phyloP scores from a whole-genome alignment of 2,888 invertebrate genomes.

The Catocala nupta region DNA sequence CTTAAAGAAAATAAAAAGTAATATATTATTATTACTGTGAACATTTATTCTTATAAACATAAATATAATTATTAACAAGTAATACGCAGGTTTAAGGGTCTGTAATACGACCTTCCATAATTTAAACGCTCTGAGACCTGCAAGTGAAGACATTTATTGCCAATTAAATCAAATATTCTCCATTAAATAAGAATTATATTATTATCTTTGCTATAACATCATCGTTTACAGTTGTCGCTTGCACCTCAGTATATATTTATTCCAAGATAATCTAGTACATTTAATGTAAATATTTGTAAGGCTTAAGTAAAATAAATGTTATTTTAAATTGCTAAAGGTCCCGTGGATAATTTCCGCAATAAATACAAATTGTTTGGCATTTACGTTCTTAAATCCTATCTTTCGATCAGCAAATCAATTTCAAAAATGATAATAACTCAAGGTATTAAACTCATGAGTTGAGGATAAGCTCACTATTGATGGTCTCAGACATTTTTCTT shows the following conservation, averaged over 20 bases:
- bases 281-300: conserved; percentile 49
- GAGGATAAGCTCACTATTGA: conserved; percentile 73
- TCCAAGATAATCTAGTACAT: conserved; percentile 37
- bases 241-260: conserved; percentile 5
- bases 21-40: background rate
- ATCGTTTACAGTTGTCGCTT: conserved; percentile 8
- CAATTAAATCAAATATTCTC: conserved; percentile 36
- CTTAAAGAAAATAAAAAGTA: background rate
- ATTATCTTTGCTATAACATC: conserved; percentile 4
- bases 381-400: conserved; percentile 62
- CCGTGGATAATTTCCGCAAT: conserved; percentile 59
- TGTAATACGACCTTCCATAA: conserved; percentile 27
- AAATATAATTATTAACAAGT: conserved; percentile 3
- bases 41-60: background rate
- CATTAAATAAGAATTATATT: conserved; percentile 13
- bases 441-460: conserved; percentile 67
- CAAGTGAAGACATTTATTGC: conserved; percentile 29
- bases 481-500: conserved; percentile 62
- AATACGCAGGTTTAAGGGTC: conserved; percentile 11
- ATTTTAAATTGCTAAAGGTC: conserved; percentile 49
- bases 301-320: conserved; percentile 48
- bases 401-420: conserved; percentile 73
- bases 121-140: conserved; percentile 12
- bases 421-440: conserved; percentile 73
- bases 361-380: conserved; percentile 64